Base-by-base conservation (phyloP, 2,797 vertebrate genomes). In the Loris lydekkerianus region DNA sequence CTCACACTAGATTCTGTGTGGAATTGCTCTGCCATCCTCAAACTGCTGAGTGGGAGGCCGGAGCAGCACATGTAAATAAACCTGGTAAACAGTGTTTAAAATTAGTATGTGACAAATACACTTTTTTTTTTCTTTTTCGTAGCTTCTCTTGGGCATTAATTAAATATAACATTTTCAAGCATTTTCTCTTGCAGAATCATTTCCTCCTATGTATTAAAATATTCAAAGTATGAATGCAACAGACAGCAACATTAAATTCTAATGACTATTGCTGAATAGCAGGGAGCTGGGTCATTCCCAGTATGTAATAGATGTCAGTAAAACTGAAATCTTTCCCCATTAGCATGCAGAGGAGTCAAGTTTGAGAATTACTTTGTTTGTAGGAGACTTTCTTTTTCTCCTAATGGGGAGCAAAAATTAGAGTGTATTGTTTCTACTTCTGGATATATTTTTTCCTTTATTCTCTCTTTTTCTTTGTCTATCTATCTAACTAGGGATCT, bases 141-240 rank as follows among this genome's bases (percentile, higher is more conserved):
- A 80, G 49, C 84, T 97, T 97, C 95, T 95, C 94, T 95, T 93
- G 95, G 95, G 97, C 70, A 95, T 97, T 98, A 98, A 98, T 98
- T 98, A 98, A 98, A 97, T 77, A 89, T 65, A 89, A 9, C 92
- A 92, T 97, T 98, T 96, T 95, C 15, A 96, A 98, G 82, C 21
- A 25, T 92, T 91, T 31, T 78, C 73, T 83, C 78, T 97, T 95
- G 91, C 94, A 96, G 81, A 97, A 94, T 96, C 63, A 94, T 96
- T 93, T 84, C 86, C 96, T 96, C 89, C 94, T 95, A 82, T 87
- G 29, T 94, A 94, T 96, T 97, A 96, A 90, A 97, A 91, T 95
- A 97, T 93, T 97, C 95, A 97, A 91, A 49, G 89, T 93, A 65
- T 94, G 95, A 98, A 97, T 96, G 84, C 85, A 95, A 88, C 23